A percentile compares a stretch with the other conserved stretches of the same genome.
phyloP scores from a whole-genome alignment of 2,888 invertebrate genomes.

The Choristoneura rosaceana region DNA sequence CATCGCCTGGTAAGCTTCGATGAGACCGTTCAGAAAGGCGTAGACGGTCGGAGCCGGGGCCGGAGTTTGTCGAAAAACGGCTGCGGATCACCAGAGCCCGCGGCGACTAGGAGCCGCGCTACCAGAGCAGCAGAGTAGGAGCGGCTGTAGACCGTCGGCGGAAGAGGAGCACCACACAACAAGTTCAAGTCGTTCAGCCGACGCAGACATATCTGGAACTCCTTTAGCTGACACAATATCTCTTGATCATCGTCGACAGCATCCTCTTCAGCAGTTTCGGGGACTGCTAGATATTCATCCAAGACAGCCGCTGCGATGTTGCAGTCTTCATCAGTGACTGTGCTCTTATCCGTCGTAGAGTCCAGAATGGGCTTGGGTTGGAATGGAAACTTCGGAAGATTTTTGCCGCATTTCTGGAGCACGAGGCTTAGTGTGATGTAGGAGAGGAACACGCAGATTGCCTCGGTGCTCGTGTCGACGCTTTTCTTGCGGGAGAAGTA shows the following conservation, averaged over 20 bases:
- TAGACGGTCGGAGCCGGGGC: conserved; percentile 31
- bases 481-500: conserved; percentile 54
- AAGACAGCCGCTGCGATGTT: conserved; percentile 42
- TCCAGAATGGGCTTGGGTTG: conserved; percentile 24
- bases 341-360: conserved; percentile 10
- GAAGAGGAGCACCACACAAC: conserved; percentile 54
- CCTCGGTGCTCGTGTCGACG: conserved; percentile 44
- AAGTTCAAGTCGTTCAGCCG: conserved; percentile 58
- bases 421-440: conserved; percentile 52
- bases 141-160: conserved; percentile 49
- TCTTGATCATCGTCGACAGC: conserved; percentile 41
- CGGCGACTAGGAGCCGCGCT: conserved; percentile 49
- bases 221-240: conserved; percentile 47
- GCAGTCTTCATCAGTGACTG: conserved; percentile 44
- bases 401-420: conserved; percentile 40
- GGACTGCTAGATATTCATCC: conserved; percentile 45
- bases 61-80: conserved; percentile 23
- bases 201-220: conserved; percentile 56
- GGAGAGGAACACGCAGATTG: conserved; percentile 53
- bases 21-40: conserved; percentile 18
- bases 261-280: conserved; percentile 23
- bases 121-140: conserved; percentile 57
- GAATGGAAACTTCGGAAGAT: conserved; percentile 21
- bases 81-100: background rate
- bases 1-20: conserved; percentile 1